Conservation (phyloP, 2,113 vertebrate genomes). For the Saguinus midas region DNA sequence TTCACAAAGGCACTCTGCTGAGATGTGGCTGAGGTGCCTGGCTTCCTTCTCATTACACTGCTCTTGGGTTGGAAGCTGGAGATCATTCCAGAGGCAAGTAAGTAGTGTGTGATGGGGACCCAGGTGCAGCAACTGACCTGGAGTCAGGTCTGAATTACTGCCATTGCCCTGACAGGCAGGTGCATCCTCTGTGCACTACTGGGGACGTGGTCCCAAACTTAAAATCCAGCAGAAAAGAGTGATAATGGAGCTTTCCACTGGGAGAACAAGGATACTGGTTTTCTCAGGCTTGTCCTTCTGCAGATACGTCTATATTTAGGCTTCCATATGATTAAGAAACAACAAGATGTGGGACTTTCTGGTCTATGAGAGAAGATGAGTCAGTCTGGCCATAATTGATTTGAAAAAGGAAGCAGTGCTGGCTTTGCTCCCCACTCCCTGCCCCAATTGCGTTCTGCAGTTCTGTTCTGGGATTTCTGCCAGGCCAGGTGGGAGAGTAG, state of each 20-base stretch:
- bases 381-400: slow-evolving; percentile 35
- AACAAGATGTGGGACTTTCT: not conserved
- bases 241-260: not conserved
- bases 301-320: not conserved
- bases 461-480: not conserved
- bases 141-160: not conserved
- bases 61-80: not conserved
- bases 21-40: no score
- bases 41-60: accelerated
- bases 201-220: not conserved
- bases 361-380: slow-evolving; percentile 7
- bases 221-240: not conserved
- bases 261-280: not conserved
- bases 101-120: no score
- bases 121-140: accelerated
- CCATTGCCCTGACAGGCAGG: not conserved
- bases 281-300: not conserved
- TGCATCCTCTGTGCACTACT: accelerated
- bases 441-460: not conserved
- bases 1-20: not conserved
- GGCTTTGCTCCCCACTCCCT: not conserved
- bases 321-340: slow-evolving; percentile 28
- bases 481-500: not conserved
- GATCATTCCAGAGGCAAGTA: no score
- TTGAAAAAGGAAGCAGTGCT: not conserved